Evolutionary conservation across 2,888 invertebrate species (phyloP), one percentile per base, ranked within the genome.

Genomic region (Torymus tubicola): DNA sequence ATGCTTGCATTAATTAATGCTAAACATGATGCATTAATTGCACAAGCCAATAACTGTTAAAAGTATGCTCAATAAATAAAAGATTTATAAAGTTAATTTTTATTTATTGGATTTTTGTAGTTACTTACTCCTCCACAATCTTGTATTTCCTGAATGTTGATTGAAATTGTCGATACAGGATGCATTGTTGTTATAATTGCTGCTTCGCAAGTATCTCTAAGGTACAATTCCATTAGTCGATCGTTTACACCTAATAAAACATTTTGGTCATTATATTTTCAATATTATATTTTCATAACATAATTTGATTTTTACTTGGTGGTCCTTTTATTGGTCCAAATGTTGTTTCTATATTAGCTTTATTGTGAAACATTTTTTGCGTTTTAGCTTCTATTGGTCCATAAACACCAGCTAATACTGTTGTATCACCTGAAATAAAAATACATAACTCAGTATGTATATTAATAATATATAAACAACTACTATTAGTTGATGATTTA

Each of bases 131-230:
- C 95, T 84, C 96, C 96, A 89, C 92, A 93, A 90, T 97, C 95
- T 88, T 98, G 96, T 87, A 98, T 91, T 92, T 98, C 98, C 90
- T 98, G 98, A 74, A 98, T 90, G 74, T 95, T 94, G 60, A 98
- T 91, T 0, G 93, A 93, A 85, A 98, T 94, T 42, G 95, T 94
- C 0, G 97, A 94, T 69, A 97, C 93, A 4, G 98, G 98, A 92
- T 97, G 95, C 57, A 96, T 87, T 21, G 94, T 91, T 0, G 95
- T 92, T 1, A 96, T 87, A 55, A 98, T 90, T 0, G 95, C 94
- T 13, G 94, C 92, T 89, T 97, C 96, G 90, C 96, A 95, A 0
- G 95, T 95, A 87, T 95, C 95, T 84, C 93, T 93, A 74, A 98
- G 93, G 8, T 95, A 92, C 84, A 94, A 93, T 91, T 98, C 97